Evolutionary conservation across 1,140 invertebrate species (phyloP).

Genomic region (Leptestheria dahalacensis): DNA sequence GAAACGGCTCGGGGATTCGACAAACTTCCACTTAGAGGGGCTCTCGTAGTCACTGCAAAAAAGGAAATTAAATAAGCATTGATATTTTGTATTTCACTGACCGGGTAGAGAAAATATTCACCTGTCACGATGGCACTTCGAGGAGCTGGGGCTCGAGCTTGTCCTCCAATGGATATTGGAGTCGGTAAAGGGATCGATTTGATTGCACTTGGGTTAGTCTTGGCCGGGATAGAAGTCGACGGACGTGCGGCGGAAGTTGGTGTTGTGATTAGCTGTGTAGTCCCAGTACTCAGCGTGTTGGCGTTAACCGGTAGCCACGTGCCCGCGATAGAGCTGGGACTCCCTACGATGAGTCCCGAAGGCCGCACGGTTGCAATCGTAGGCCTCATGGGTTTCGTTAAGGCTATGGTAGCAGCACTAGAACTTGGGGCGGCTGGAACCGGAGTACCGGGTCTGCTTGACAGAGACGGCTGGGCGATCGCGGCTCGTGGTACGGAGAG

Average conservation of each 20-base stretch:
- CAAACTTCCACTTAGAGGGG: too few species aligned
- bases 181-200: background rate
- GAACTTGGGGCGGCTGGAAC: background rate
- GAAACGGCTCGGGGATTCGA: too few species aligned
- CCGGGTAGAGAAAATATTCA: background rate
- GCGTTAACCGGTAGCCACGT: background rate
- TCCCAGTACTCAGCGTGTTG: background rate
- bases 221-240: background rate
- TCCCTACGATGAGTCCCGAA: background rate
- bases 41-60: too few species aligned
- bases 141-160: too few species aligned
- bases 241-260: background rate
- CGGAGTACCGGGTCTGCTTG: background rate
- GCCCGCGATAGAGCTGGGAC: background rate
- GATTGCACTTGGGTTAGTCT: background rate
- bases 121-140: background rate
- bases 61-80: too few species aligned
- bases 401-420: background rate
- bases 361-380: background rate
- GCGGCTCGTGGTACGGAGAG: slow-evolving; percentile 2
- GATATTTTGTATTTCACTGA: background rate
- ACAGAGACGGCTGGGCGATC: background rate
- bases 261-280: background rate
- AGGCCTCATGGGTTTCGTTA: background rate
- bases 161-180: background rate